These are phyloP conservation scores for Cyprinus carpio DNA, from an alignment of 2,113 vertebrate genomes.

Conservation along the genomic window DNA sequence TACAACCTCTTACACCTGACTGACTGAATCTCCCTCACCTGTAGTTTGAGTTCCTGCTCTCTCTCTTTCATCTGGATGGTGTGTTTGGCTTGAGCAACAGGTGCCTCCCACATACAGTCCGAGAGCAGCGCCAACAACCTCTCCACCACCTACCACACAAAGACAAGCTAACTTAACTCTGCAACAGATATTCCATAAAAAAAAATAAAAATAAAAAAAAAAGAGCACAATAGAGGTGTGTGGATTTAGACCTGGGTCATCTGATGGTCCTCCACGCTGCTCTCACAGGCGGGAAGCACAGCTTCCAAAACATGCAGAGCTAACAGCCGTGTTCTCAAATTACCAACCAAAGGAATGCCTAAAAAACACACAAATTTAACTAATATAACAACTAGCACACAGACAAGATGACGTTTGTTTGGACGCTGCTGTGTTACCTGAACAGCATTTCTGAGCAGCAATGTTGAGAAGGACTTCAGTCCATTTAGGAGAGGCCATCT, in stretches of 20 bases:
- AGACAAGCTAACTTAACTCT: background rate
- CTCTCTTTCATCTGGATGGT: slow-evolving; percentile 87
- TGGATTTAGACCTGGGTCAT: slow-evolving; percentile 82
- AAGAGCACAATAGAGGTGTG: slow-evolving; percentile 28
- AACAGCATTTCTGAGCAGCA: slow-evolving; percentile 94
- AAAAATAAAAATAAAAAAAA: no score
- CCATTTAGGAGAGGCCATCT: slow-evolving; percentile 99
- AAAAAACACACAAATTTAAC: background rate
- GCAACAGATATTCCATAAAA: background rate
- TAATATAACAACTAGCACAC: background rate
- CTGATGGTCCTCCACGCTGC: slow-evolving; percentile 91
- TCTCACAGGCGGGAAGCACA: slow-evolving; percentile 94
- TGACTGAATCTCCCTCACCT: slow-evolving; percentile 72
- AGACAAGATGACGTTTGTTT: background rate
- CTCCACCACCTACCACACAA: slow-evolving; percentile 84
- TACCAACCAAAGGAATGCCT: slow-evolving; percentile 94
- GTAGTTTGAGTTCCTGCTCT: slow-evolving; percentile 89
- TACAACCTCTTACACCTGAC: background rate
- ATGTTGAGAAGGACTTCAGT: slow-evolving; percentile 97
- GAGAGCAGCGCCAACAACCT: slow-evolving; percentile 91
- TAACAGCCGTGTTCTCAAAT: slow-evolving; percentile 91
- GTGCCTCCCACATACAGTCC: slow-evolving; percentile 98
- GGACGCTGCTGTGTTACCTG: slow-evolving; percentile 75
- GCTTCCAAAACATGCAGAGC: slow-evolving; percentile 95
- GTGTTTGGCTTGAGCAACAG: slow-evolving; percentile 91